phyloP scores from a whole-genome alignment of 2,797 vertebrate genomes.

The Falco naumanni region DNA sequence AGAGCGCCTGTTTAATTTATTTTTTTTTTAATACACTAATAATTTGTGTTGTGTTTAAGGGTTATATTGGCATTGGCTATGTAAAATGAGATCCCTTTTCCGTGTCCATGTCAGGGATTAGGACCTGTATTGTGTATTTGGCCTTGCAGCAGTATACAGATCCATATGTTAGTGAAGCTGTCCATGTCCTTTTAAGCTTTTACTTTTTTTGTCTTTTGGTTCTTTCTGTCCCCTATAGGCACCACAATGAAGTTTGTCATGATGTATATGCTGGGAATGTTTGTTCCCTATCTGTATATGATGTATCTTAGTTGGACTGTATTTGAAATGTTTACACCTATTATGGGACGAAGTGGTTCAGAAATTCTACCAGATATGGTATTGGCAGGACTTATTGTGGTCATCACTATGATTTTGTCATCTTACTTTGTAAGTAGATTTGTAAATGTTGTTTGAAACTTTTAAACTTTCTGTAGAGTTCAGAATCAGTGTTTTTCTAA shows the following conservation, averaged over 20 bases:
- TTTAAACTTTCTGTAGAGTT: not conserved
- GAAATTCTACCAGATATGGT: conserved; percentile 93
- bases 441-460: not conserved
- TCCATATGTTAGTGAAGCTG: not conserved
- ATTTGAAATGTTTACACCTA: conserved; percentile 97
- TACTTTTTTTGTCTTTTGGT: not conserved
- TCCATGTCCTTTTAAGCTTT: not conserved
- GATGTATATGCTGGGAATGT: conserved; percentile 89
- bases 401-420: conserved; percentile 86
- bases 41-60: not conserved
- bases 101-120: not conserved
- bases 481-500: not conserved
- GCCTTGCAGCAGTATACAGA: not conserved
- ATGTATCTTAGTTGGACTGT: conserved; percentile 95
- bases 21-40: not conserved
- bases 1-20: not conserved
- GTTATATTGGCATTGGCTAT: not conserved
- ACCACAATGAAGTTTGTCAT: conserved; percentile 85
- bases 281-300: conserved; percentile 89
- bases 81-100: not conserved
- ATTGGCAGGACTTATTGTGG: conserved; percentile 86
- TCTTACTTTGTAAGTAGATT: conserved; percentile 91
- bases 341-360: conserved; percentile 94
- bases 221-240: conserved; percentile 72
- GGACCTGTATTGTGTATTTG: not conserved